phyloP scores from a whole-genome alignment of 2,797 vertebrate species.

The Eulemur albifrons region DNA sequence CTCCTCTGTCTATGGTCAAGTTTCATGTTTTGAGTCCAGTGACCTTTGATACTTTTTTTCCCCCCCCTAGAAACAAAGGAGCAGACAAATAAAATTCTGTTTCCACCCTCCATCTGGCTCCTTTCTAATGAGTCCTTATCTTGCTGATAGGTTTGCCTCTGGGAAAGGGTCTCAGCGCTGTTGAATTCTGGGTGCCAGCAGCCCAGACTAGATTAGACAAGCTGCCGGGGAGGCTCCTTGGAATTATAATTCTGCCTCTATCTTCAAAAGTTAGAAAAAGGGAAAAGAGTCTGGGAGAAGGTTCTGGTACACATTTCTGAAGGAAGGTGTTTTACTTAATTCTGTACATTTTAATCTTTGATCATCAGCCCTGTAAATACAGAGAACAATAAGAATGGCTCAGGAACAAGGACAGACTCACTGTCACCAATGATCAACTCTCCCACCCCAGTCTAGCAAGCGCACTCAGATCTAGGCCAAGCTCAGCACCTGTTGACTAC shows the following conservation, averaged over 20 bases:
- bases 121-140: neutral
- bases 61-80: conserved; percentile 21
- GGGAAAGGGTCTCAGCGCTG: neutral
- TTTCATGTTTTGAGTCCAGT: neutral
- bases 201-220: neutral
- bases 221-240: neutral
- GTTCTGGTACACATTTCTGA: neutral
- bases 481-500: conserved; percentile 80
- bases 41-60: conserved; percentile 44
- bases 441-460: conserved; percentile 77
- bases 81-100: conserved; percentile 41
- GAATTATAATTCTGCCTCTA: conserved; percentile 44
- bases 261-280: neutral
- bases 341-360: conserved; percentile 70
- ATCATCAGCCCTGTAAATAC: conserved; percentile 77
- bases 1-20: neutral
- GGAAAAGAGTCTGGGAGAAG: neutral
- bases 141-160: neutral
- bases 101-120: conserved; percentile 36
- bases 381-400: conserved; percentile 75
- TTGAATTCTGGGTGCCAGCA: neutral
- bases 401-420: conserved; percentile 79
- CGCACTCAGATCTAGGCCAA: conserved; percentile 72
- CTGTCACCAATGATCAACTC: conserved; percentile 79
- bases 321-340: conserved; percentile 72